Evolutionary conservation across 2,888 invertebrate species (phyloP), one percentile per base, ranked within the genome.

Genomic region (Lasius platythorax): DNA sequence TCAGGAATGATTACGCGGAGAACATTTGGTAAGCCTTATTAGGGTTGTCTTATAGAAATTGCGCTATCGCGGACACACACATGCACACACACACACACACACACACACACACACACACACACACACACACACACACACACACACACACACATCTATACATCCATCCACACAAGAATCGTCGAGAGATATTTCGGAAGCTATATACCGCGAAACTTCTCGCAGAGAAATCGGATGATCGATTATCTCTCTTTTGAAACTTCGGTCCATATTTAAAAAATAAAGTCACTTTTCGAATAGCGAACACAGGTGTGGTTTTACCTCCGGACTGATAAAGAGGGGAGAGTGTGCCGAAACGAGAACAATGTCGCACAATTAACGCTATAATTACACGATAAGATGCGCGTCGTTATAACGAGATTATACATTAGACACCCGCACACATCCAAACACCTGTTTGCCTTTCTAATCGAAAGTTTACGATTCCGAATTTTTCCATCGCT

Each of bases 21-120:
- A 23, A 12, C 18, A 58, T 83, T 82, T 58, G 50, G 43, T 74
- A 50, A 30, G 63, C 40, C 30, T 63, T n/a, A 12, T 61, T 64
- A 79, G 63, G 63, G 53, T 82, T 58, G 23, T 46, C 40, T 73
- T 74, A 78, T n/a, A 79, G 43, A 73, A 56, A 61, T 61, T 40
- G 28, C 53, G 33, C 1, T 33, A 58, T 58, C 28, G 61, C 74
- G 74, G 12, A 6, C 2, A 50, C 50, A 50, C 50, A 23, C 23
- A 23, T 23, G 23, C 23, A 23, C 23, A 23, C 23, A 0, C 23
- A 23, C 23, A 0, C 23, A 23, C 23, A 6, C 2, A 50, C 50
- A 50, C 50, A 18, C 50, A 12, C 3, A 43, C 43, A 43, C 46
- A 56, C 30, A 43, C 30, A 33, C 43, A 50, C 30, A 33, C 43